Percentiles rank a stretch among this genome's conserved stretches.
phyloP scores from a whole-genome alignment of 2,888 invertebrate genomes.

The Andrena camellia region DNA sequence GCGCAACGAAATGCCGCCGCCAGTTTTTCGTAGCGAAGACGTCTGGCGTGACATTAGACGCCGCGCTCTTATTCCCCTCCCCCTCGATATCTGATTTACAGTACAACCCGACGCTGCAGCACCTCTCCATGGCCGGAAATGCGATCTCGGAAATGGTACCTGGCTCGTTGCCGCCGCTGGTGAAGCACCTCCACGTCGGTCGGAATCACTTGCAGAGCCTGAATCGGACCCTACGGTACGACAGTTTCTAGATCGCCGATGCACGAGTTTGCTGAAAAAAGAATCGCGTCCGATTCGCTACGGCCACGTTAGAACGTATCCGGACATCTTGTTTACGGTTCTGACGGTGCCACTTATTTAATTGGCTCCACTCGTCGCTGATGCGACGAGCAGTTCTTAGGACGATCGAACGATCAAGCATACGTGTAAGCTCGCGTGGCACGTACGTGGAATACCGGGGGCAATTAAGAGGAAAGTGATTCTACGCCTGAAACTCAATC shows the following conservation, averaged over 20 bases:
- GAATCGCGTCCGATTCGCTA: slow-evolving; percentile 17
- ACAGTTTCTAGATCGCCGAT: slow-evolving; percentile 14
- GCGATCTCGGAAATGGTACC: slow-evolving; percentile 90
- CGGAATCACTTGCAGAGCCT: slow-evolving; percentile 90
- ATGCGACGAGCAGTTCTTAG: slow-evolving; percentile 53
- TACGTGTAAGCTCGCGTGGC: slow-evolving; percentile 43
- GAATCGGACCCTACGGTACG: slow-evolving; percentile 91
- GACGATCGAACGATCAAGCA: slow-evolving; percentile 58
- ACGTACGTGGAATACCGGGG: slow-evolving; percentile 42
- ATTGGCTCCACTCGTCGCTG: slow-evolving; percentile 63
- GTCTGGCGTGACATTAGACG: too few species aligned
- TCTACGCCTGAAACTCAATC: too few species aligned
- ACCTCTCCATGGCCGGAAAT: slow-evolving; percentile 91
- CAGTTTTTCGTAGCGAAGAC: too few species aligned
- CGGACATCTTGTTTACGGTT: slow-evolving; percentile 74
- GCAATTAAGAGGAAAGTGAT: slow-evolving; percentile 48
- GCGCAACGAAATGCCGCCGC: too few species aligned
- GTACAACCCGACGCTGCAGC: slow-evolving; percentile 88
- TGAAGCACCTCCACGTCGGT: slow-evolving; percentile 91
- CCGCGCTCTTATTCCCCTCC: not conserved
- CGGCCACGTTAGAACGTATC: slow-evolving; percentile 40
- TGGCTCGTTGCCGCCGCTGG: slow-evolving; percentile 89
- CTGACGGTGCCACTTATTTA: slow-evolving; percentile 56
- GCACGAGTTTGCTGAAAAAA: not conserved
- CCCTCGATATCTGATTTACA: slow-evolving; percentile 78